A percentile compares a stretch with the other conserved stretches of the same genome.
phyloP scores from a whole-genome alignment of 2,888 invertebrate species.

The Hydroisotoma schaefferi region DNA sequence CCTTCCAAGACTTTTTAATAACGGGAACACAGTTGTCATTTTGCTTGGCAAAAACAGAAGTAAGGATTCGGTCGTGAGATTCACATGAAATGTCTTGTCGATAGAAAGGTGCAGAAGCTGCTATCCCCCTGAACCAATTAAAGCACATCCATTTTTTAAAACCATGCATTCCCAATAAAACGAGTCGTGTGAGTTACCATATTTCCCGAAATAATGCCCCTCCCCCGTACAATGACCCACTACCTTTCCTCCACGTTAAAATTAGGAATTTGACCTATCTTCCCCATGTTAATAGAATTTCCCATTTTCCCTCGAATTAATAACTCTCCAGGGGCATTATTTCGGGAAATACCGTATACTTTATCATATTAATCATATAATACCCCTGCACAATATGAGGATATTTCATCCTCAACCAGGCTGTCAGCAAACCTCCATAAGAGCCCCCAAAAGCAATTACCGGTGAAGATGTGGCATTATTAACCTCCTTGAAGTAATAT shows the following conservation, averaged over 20 bases:
- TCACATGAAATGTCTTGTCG: slow-evolving; percentile 72
- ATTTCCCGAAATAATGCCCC: too few relatives aligned
- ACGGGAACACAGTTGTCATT: slow-evolving; percentile 63
- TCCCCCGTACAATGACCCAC: too few relatives aligned
- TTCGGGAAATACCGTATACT: too few relatives aligned
- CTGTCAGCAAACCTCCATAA: slow-evolving; percentile 94
- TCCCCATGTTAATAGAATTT: too few relatives aligned
- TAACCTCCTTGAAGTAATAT: slow-evolving; percentile 59
- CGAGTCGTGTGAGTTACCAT: too few relatives aligned
- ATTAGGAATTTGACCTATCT: too few relatives aligned
- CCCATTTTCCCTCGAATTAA: too few relatives aligned
- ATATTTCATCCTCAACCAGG: slow-evolving; percentile 94
- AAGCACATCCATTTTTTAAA: background rate
- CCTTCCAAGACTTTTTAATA: slow-evolving; percentile 73
- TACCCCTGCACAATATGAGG: slow-evolving; percentile 77
- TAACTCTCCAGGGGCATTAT: too few relatives aligned
- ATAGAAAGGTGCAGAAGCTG: slow-evolving; percentile 83
- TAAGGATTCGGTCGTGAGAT: slow-evolving; percentile 70
- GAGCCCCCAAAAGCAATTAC: slow-evolving; percentile 83
- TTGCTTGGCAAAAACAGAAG: slow-evolving; percentile 65
- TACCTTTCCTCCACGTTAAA: too few relatives aligned
- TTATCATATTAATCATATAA: slow-evolving; percentile 40
- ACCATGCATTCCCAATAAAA: too few relatives aligned
- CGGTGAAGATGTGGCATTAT: slow-evolving; percentile 56
- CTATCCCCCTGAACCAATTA: slow-evolving; percentile 67